Conservation (phyloP, 2,113 vertebrate genomes). For the Chaetura pelagica region DNA sequence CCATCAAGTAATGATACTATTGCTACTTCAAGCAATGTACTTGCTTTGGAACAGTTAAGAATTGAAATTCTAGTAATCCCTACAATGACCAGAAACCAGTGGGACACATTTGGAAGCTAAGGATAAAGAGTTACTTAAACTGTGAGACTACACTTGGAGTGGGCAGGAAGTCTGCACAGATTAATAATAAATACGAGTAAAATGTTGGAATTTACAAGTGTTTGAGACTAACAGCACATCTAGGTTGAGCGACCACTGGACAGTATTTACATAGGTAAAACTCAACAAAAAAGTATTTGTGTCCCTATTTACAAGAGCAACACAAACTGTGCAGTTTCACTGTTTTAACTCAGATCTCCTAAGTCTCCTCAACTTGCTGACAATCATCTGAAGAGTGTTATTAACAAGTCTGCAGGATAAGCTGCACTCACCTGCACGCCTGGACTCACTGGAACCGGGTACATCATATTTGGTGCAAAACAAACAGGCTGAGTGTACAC, state of each 20-base stretch:
- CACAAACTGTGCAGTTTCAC: background rate
- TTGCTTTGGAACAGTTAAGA: background rate
- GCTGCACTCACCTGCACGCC: conserved; percentile 89
- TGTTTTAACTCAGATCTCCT: background rate
- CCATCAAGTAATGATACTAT: background rate
- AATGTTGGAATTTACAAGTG: background rate
- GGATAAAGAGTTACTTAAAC: background rate
- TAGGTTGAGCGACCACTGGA: background rate
- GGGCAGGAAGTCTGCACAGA: background rate
- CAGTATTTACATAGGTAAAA: background rate
- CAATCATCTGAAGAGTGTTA: background rate
- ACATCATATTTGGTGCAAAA: conserved; percentile 97
- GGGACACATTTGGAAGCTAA: background rate
- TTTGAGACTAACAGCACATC: background rate
- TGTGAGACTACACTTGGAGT: background rate
- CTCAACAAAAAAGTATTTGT: background rate
- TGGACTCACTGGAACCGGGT: conserved; percentile 95
- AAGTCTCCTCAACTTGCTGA: background rate
- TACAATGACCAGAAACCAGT: background rate
- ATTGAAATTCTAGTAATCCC: background rate
- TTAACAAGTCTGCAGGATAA: background rate
- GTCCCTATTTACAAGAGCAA: background rate
- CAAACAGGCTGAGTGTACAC: conserved; percentile 95
- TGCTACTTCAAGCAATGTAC: background rate
- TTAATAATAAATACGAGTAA: background rate